phyloP scores from a whole-genome alignment of 2,797 vertebrate genomes.

The Arnoldichthys spilopterus region DNA sequence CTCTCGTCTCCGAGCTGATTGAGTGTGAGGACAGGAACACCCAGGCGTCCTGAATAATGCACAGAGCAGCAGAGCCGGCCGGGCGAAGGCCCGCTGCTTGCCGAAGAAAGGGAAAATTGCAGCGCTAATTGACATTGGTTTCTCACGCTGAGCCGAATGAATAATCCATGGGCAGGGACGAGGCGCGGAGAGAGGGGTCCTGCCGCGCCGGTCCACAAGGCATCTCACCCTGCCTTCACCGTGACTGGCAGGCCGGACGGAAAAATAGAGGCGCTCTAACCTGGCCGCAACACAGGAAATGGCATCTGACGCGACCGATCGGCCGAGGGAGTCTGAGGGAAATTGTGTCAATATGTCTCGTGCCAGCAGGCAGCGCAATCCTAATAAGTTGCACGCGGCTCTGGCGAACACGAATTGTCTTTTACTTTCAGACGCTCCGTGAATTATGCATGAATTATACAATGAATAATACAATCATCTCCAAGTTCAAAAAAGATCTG shows the following conservation, averaged over 20 bases:
- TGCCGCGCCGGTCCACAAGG: conserved; percentile 57
- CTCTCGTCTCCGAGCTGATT: conserved; percentile 44
- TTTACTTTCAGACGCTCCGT: neutral
- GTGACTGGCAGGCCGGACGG: conserved; percentile 50
- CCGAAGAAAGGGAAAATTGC: conserved; percentile 65
- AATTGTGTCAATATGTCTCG: conserved; percentile 16
- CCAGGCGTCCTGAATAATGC: conserved; percentile 72
- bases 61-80: conserved; percentile 49
- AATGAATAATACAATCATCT: conserved; percentile 14
- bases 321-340: conserved; percentile 16
- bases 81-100: conserved; percentile 60
- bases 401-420: neutral
- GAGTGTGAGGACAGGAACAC: conserved; percentile 57
- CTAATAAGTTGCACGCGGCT: conserved; percentile 33
- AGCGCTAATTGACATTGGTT: conserved; percentile 75
- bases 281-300: conserved; percentile 30
- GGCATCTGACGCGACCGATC: conserved; percentile 6
- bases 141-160: conserved; percentile 74
- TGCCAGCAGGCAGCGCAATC: conserved; percentile 14
- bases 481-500: neutral
- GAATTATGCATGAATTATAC: conserved; percentile 16
- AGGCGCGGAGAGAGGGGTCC: conserved; percentile 54
- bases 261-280: conserved; percentile 10
- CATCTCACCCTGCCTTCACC: conserved; percentile 14
- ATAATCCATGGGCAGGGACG: conserved; percentile 68